Evolutionary conservation across 2,113 vertebrate species (phyloP).

Genomic region (Lepus timidus): DNA sequence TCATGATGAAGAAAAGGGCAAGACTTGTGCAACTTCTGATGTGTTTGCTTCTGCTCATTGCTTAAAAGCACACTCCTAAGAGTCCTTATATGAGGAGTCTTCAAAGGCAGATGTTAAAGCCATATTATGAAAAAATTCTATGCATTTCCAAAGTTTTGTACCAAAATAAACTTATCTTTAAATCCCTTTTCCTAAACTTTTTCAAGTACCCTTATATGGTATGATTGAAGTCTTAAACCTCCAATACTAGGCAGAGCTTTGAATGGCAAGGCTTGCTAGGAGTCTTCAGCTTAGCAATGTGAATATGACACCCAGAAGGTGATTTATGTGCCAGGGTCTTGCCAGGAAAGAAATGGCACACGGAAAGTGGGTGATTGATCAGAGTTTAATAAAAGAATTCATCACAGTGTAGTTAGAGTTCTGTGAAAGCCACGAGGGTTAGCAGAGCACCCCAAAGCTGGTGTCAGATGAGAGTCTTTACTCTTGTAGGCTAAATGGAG

Average conservation of each 20-base stretch:
- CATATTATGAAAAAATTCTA: too few relatives aligned
- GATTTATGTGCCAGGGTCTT: neutral
- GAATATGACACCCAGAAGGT: neutral
- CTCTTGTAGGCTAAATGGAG: neutral
- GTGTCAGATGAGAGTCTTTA: neutral
- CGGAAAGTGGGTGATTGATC: neutral
- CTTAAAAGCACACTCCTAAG: neutral
- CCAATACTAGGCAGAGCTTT: neutral
- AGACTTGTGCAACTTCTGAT: neutral
- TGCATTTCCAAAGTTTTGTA: too few relatives aligned
- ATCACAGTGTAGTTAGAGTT: neutral
- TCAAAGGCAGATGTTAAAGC: too few relatives aligned
- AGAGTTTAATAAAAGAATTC: neutral
- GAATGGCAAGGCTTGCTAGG: neutral
- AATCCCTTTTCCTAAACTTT: too few relatives aligned
- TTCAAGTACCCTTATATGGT: too few relatives aligned
- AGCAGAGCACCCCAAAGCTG: neutral
- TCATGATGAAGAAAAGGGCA: neutral
- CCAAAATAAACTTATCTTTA: too few relatives aligned
- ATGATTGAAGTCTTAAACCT: neutral
- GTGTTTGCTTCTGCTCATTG: neutral
- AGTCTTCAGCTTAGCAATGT: neutral
- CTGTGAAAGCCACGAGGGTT: neutral
- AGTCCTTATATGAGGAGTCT: neutral
- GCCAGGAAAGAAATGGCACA: neutral